Base-by-base conservation (phyloP, 2,888 invertebrate genomes). In the Lochmaea capreae region DNA sequence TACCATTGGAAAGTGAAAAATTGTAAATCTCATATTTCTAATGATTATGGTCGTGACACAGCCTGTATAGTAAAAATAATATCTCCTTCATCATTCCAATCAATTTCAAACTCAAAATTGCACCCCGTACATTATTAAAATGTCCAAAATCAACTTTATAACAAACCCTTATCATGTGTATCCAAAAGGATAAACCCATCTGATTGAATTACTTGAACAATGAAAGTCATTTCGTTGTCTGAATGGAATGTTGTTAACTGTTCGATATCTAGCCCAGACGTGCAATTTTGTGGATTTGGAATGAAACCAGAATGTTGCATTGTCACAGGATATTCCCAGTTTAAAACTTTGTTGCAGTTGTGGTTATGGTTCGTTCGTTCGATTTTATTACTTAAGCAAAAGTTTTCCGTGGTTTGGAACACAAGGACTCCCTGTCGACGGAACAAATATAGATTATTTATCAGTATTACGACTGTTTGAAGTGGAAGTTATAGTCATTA, bases 241-340 rank as follows among this genome's bases (percentile, higher is more conserved):
- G 76, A 76, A 78, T 78, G 76, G 76, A 78, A 78, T 75, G 79
- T 77, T 75, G 76, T 79, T 77, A 75, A 78, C 73, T 75, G 75
- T 78, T 77, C 78, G 73, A 80, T 81, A 79, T 81, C 79, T 81
- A 80, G 76, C 76, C 71, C 76, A 74, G 81, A 81, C 81, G 79
- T 81, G 79, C 77, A 81, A 81, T 81, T 80, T 80, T 76, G 79
- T 74, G 79, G 81, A 76, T 81, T 81, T 75, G 73, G 76, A 72
- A 74, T 69, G 62, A 69, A 72, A 75, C 59, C 71, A 72, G 67
- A 76, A 73, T 67, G 72, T 63, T 76, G 74, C 74, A 75, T 54
- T 76, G 77, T 71, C 78, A 77, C 74, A 75, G 75, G 76, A 79
- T 77, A 79, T 73, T 67, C 68, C 74, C 66, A 77, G 75, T 77